These are phyloP conservation scores for Rhagologus leucostigma DNA, from an alignment of 2,113 vertebrate genomes.

Conservation along the genomic window DNA sequence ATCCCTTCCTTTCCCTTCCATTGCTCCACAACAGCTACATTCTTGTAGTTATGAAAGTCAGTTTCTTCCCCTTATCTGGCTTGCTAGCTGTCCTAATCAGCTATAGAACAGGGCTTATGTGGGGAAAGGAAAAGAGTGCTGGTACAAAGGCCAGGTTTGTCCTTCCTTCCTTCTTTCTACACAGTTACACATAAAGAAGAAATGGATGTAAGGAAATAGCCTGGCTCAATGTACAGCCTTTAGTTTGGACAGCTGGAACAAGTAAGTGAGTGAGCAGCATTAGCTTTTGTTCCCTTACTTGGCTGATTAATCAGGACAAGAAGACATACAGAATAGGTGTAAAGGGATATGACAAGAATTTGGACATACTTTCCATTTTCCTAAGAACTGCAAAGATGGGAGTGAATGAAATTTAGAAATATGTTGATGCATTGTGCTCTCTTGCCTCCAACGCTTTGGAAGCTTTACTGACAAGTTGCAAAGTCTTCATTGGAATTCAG, in stretches of 20 bases:
- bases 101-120: background rate
- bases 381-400: background rate
- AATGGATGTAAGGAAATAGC: background rate
- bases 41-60: background rate
- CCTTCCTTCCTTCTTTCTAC: background rate
- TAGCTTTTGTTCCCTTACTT: background rate
- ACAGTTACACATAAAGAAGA: background rate
- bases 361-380: background rate
- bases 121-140: background rate
- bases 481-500: constrained; percentile 30
- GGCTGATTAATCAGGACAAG: background rate
- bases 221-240: background rate
- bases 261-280: background rate
- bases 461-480: constrained; percentile 42
- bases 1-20: background rate
- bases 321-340: background rate
- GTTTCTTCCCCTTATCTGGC: background rate
- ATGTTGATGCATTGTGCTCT: background rate
- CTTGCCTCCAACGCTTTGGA: background rate
- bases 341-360: constrained; percentile 20
- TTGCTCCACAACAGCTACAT: background rate
- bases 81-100: background rate
- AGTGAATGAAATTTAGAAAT: constrained; percentile 16
- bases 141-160: background rate
- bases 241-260: background rate